Percentiles rank a stretch among this genome's conserved stretches.
Conservation (phyloP, 2,113 vertebrate genomes). For the Peromyscus leucopus region DNA sequence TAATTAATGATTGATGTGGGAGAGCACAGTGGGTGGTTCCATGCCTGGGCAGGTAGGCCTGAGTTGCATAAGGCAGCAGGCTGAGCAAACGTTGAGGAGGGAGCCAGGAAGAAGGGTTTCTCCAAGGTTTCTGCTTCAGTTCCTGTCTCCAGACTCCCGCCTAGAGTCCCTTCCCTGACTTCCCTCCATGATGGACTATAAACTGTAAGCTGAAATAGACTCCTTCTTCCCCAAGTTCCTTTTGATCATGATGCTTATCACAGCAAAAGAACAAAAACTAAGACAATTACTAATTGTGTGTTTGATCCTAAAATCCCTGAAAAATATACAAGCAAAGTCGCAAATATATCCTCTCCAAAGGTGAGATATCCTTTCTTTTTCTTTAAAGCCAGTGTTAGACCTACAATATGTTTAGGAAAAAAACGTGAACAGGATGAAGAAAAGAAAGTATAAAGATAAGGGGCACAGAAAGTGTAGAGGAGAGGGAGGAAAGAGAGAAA, state of each 20-base stretch:
- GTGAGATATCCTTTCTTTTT: not conserved
- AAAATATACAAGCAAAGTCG: not conserved
- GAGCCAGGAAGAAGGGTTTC: not conserved
- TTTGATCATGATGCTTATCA: not conserved
- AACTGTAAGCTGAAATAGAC: not conserved
- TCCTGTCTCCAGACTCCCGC: not conserved
- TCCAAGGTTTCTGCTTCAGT: not conserved
- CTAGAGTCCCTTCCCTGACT: not conserved
- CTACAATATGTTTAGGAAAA: not conserved
- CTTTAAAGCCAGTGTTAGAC: not conserved
- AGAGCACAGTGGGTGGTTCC: not conserved
- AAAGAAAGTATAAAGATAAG: not conserved
- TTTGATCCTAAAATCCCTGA: not conserved
- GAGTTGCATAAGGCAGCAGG: not conserved
- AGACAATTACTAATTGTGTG: not conserved
- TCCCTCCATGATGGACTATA: not conserved
- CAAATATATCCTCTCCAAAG: not conserved
- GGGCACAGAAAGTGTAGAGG: not conserved
- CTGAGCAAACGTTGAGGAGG: not conserved
- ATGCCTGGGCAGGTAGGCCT: not conserved
- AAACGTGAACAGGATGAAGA: not conserved
- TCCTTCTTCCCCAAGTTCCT: not conserved
- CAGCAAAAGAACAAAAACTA: not conserved
- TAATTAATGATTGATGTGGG: not conserved
- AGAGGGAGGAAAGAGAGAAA: not conserved